Evolutionary conservation across 1,140 invertebrate genomes (phyloP).

Genomic region (Mesaphorura yosii): DNA sequence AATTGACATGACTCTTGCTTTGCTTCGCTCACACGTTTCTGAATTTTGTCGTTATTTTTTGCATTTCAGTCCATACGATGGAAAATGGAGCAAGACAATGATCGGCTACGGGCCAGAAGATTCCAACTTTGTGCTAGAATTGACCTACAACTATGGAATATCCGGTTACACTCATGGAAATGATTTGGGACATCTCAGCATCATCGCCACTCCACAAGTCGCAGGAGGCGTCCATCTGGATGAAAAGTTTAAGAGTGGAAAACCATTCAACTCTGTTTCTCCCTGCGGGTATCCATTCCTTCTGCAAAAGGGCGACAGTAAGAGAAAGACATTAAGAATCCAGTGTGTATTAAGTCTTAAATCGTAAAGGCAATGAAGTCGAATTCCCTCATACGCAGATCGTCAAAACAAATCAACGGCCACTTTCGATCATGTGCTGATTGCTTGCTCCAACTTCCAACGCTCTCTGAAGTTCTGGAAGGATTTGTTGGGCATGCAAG

Average conservation of each 20-base stretch:
- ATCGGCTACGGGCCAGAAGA: slow-evolving; percentile 94
- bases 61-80: slow-evolving; percentile 72
- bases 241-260: too few species aligned
- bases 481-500: slow-evolving; percentile 58
- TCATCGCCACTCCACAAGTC: slow-evolving; percentile 66
- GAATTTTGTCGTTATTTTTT: slow-evolving; percentile 6
- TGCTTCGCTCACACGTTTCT: neutral
- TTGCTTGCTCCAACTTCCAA: slow-evolving; percentile 57
- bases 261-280: too few species aligned
- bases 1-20: neutral
- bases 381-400: too few species aligned
- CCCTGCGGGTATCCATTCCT: slow-evolving; percentile 89
- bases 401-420: too few species aligned
- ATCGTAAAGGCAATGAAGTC: too few species aligned
- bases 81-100: slow-evolving; percentile 99
- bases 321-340: too few species aligned
- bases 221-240: too few species aligned
- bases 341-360: too few species aligned
- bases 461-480: slow-evolving; percentile 73
- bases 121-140: slow-evolving; percentile 86
- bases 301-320: too few species aligned
- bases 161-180: slow-evolving; percentile 54
- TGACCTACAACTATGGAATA: slow-evolving; percentile 96
- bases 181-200: slow-evolving; percentile 55
- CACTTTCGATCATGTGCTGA: too few species aligned